phyloP scores from a whole-genome alignment of 2,888 invertebrate species.

The Noctuana brunneofusca region DNA sequence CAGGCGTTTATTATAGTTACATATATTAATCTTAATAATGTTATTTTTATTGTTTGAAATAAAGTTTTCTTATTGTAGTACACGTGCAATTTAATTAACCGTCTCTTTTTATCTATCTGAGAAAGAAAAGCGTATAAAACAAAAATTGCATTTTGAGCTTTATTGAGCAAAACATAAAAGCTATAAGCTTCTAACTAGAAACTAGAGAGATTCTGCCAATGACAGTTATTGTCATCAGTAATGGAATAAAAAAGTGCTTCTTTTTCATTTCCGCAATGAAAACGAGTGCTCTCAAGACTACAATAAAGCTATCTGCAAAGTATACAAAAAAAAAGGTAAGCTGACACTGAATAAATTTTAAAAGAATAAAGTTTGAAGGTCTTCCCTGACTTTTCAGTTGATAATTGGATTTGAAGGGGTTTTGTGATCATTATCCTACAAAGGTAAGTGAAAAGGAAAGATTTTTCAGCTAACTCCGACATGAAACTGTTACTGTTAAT shows the following conservation, averaged over 20 bases:
- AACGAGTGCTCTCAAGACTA: constrained; percentile 27
- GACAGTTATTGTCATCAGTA: constrained; percentile 12
- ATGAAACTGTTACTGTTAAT: too few species aligned
- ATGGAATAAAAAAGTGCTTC: constrained; percentile 15
- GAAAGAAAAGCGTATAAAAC: not conserved
- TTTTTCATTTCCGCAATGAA: constrained; percentile 18
- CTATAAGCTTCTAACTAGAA: constrained; percentile 3
- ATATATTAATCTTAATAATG: too few species aligned
- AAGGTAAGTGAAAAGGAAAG: too few species aligned
- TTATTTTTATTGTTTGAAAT: too few species aligned
- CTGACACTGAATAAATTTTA: constrained; percentile 17
- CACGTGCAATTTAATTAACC: too few species aligned
- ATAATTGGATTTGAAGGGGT: not conserved
- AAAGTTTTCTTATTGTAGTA: too few species aligned
- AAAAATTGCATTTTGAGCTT: not conserved
- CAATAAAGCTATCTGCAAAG: constrained; percentile 26
- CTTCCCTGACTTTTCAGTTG: not conserved
- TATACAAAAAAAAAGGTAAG: constrained; percentile 12
- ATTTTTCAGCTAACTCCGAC: too few species aligned
- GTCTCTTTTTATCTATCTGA: not conserved
- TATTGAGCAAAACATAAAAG: constrained; percentile 1
- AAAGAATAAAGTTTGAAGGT: constrained; percentile 11
- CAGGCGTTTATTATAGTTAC: too few species aligned
- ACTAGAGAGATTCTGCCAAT: constrained; percentile 10
- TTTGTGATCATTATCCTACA: too few species aligned